phyloP scores from a whole-genome alignment of 2,113 vertebrate species.

The Pardalotus punctatus region DNA sequence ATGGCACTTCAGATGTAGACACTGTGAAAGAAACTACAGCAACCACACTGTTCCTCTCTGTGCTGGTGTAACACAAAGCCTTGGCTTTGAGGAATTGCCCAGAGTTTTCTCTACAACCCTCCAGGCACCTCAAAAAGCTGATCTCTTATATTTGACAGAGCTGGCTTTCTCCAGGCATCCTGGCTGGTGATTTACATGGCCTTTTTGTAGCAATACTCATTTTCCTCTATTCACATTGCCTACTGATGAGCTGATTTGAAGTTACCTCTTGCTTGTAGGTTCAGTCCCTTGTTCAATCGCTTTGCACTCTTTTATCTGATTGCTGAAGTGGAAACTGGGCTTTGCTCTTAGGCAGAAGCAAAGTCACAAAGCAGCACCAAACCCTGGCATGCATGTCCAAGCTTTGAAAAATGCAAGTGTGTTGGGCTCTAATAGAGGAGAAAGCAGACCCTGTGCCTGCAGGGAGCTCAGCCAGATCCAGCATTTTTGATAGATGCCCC shows the following conservation, averaged over 20 bases:
- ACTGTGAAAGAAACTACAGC: neutral
- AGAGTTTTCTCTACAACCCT: slow-evolving; percentile 12
- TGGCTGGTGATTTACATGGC: neutral
- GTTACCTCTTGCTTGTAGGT: neutral
- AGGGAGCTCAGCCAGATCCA: slow-evolving; percentile 35
- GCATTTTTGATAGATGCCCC: slow-evolving; percentile 21
- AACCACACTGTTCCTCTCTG: neutral
- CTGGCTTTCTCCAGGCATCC: neutral
- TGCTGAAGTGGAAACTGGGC: neutral
- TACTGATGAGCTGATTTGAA: neutral
- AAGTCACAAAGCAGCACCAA: neutral
- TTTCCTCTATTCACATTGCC: neutral
- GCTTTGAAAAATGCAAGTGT: neutral
- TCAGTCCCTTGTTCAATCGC: neutral
- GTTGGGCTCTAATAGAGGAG: neutral
- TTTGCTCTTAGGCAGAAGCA: neutral
- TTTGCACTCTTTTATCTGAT: neutral
- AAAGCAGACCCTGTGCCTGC: neutral
- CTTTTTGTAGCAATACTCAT: neutral
- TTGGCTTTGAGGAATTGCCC: slow-evolving; percentile 33
- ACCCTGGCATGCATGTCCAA: neutral
- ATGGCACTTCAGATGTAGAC: neutral
- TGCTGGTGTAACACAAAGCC: neutral
- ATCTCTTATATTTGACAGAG: neutral
- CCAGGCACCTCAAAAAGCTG: neutral